A percentile compares a stretch with the other conserved stretches of the same genome.
These are phyloP conservation scores for Pollimyrus isidori DNA, from an alignment of 2,113 vertebrate genomes.

Conservation along the genomic window DNA sequence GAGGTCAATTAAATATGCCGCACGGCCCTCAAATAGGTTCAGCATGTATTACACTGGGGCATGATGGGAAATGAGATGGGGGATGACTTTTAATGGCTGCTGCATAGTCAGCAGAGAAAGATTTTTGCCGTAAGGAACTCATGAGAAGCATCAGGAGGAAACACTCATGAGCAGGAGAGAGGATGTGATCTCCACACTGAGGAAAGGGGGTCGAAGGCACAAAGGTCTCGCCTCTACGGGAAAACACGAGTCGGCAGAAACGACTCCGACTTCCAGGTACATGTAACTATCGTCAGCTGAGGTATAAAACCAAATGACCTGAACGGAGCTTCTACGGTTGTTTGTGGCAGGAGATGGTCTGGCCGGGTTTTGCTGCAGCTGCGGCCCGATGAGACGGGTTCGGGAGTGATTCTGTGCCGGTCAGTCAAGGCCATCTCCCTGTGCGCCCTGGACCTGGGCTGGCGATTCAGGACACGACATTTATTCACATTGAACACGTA, in stretches of 20 bases:
- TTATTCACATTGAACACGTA: not conserved
- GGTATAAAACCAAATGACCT: not conserved
- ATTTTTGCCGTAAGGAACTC: not conserved
- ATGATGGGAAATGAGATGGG: not conserved
- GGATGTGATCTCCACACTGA: not conserved
- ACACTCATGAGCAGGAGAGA: not conserved
- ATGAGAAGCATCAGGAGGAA: not conserved
- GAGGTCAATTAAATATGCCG: not conserved
- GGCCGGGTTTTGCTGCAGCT: not conserved
- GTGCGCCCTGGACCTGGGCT: not conserved
- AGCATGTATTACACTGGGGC: not conserved
- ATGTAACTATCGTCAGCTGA: not conserved
- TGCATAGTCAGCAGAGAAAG: not conserved
- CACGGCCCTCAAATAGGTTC: not conserved
- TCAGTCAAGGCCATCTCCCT: not conserved
- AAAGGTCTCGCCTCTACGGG: not conserved
- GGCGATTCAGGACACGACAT: not conserved
- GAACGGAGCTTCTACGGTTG: not conserved
- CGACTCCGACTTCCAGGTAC: not conserved
- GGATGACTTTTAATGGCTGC: not conserved
- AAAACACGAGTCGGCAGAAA: not conserved
- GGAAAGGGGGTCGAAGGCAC: not conserved
- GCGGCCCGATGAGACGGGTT: not conserved
- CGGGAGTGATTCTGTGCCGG: not conserved
- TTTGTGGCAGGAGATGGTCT: not conserved